Evolutionary conservation across 2,113 vertebrate genomes (phyloP).

Genomic region (Nothoprocta perdicaria): DNA sequence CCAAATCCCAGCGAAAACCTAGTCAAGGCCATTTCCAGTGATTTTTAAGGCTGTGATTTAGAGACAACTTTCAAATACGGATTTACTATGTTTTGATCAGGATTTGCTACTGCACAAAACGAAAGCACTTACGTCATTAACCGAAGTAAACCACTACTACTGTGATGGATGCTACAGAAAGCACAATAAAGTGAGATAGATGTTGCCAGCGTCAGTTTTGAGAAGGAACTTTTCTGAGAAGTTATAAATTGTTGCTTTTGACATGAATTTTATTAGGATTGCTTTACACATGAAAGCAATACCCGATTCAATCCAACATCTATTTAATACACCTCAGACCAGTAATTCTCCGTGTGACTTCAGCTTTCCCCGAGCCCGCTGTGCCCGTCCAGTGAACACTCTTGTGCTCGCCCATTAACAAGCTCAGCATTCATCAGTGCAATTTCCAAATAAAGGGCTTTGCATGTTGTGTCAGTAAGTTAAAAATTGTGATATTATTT

Average conservation of each 20-base stretch:
- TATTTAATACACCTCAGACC: not conserved
- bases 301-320: not conserved
- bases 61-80: not conserved
- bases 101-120: not conserved
- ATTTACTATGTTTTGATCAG: not conserved
- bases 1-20: not conserved
- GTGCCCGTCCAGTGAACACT: not conserved
- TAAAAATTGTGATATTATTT: conserved; percentile 76
- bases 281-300: not conserved
- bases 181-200: not conserved
- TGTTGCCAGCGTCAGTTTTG: not conserved
- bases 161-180: not conserved
- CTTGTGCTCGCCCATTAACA: not conserved
- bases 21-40: not conserved
- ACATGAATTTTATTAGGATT: not conserved
- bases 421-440: conserved; percentile 50
- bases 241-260: not conserved
- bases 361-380: not conserved
- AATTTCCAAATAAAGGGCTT: conserved; percentile 45
- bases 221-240: not conserved
- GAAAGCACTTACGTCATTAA: not conserved
- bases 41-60: not conserved
- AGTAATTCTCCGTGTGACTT: not conserved
- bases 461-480: conserved; percentile 70
- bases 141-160: not conserved